Percentiles rank a stretch among this genome's conserved stretches.
Evolutionary conservation across 1,140 invertebrate species (phyloP).

Genomic region (Halesus radiatus): DNA sequence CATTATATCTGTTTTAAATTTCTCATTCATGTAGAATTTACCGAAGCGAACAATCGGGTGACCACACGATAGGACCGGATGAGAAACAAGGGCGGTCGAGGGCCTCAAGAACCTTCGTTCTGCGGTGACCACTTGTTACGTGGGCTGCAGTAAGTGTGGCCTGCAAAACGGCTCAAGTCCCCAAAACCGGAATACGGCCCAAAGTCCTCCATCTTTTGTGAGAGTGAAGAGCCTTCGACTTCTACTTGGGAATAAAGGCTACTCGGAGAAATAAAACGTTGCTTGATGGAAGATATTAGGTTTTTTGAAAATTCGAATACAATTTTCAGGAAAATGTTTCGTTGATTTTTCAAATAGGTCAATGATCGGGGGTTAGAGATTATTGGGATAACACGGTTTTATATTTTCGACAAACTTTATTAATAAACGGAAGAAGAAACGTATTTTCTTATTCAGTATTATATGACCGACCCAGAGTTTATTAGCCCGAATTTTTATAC

Average conservation of each 20-base stretch:
- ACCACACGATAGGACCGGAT: slow-evolving; percentile 34
- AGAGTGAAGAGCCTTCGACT: background rate
- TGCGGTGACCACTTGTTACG: slow-evolving; percentile 55
- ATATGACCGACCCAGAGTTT: too few species aligned
- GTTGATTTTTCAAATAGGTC: background rate
- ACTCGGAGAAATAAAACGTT: slow-evolving; percentile 13
- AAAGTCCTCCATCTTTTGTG: slow-evolving; percentile 2
- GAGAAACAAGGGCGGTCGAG: slow-evolving; percentile 29
- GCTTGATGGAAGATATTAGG: slow-evolving; percentile 13
- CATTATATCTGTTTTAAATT: background rate
- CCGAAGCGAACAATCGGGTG: slow-evolving; percentile 12
- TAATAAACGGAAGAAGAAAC: too few species aligned
- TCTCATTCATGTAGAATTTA: slow-evolving; percentile 20
- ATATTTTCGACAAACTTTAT: too few species aligned
- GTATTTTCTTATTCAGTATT: too few species aligned
- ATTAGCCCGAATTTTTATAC: too few species aligned
- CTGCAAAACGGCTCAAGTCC: slow-evolving; percentile 15
- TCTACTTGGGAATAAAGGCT: slow-evolving; percentile 15
- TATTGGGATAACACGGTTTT: too few species aligned
- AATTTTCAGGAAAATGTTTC: background rate
- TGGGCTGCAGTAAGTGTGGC: slow-evolving; percentile 31
- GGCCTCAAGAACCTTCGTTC: slow-evolving; percentile 45
- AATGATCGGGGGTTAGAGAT: background rate
- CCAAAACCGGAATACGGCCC: slow-evolving; percentile 17
- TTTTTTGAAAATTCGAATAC: background rate